Conservation (phyloP, 2,797 vertebrate species). For the Eospalax fontanierii region DNA sequence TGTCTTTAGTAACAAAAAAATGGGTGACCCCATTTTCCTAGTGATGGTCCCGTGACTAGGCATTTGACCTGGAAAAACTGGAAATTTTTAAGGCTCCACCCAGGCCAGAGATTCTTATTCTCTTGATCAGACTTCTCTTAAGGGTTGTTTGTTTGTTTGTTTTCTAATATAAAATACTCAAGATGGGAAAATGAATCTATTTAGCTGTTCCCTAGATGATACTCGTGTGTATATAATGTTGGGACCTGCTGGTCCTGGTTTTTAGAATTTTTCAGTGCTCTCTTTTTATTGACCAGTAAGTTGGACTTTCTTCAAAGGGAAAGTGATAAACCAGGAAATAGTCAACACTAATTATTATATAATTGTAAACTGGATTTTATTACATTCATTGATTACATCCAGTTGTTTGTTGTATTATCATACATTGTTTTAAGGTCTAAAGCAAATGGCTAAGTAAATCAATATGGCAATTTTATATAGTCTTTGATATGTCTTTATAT, state of each 20-base stretch:
- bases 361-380: not conserved
- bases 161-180: too few species aligned
- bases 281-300: not conserved
- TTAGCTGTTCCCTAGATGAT: not conserved
- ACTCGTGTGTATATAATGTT: not conserved
- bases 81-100: too few species aligned
- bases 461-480: not conserved
- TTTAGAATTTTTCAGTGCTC: not conserved
- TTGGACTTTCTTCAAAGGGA: not conserved
- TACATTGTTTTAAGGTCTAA: not conserved
- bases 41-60: too few species aligned
- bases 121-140: too few species aligned
- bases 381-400: not conserved
- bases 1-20: too few species aligned
- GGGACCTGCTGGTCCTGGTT: not conserved
- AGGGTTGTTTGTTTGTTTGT: too few species aligned
- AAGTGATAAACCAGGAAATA: not conserved
- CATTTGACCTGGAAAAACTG: too few species aligned
- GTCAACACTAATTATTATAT: not conserved
- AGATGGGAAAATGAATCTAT: not conserved
- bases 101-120: too few species aligned
- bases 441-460: not conserved
- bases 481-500: slow-evolving; percentile 13
- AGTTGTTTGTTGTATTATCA: not conserved
- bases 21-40: too few species aligned